Base-by-base conservation (phyloP, 2,113 vertebrate genomes). In the Tupaia chinensis region DNA sequence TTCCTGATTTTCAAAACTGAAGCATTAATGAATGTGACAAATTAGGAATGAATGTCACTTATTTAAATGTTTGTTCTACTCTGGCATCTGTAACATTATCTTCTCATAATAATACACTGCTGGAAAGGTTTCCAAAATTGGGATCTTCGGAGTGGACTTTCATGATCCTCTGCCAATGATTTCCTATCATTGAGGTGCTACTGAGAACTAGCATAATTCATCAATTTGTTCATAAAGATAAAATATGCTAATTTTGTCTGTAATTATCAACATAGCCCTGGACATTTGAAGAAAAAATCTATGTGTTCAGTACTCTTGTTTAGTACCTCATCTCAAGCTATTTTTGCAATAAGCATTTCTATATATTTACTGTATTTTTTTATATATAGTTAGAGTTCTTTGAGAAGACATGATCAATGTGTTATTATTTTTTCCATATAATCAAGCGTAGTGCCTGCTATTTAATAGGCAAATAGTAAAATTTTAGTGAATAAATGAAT, bases 1-100 rank as follows among this genome's bases (percentile, higher is more conserved):
- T 68, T 60, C 60, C 14, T 93, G 27, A 87, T 69, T 89, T 95
- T 93, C 9, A 84, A 87, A 94, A 89, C 22, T 54, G 11, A 27
- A 95, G 1, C 17, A 94, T 15, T 66, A 94, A 79, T 77, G 16
- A 80, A 15, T 69, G 5, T 29, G 78, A 87, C 10, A 92, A 95
- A 77, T 92, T 91, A 89, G 27, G 14, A 78, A 81, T 34, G 93
- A 91, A 85, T 88, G 29, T 77, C 56, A 84, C 70, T 84, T 76
- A 72, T 70, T 58, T 90, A 73, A 79, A 73, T 70, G 13, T 95
- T 74, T 70, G 3, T 72, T 81, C 82, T 70, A 58, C 34, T 94
- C 83, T 85, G 29, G 8, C 32, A 58, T 74, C 54, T 27, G 90
- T 93, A 81, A 63, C 11, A 76, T 32, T 74, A 56, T 76, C 29